These are phyloP conservation scores for Meganola albula DNA, from an alignment of 2,888 invertebrate genomes.

Conservation along the genomic window DNA sequence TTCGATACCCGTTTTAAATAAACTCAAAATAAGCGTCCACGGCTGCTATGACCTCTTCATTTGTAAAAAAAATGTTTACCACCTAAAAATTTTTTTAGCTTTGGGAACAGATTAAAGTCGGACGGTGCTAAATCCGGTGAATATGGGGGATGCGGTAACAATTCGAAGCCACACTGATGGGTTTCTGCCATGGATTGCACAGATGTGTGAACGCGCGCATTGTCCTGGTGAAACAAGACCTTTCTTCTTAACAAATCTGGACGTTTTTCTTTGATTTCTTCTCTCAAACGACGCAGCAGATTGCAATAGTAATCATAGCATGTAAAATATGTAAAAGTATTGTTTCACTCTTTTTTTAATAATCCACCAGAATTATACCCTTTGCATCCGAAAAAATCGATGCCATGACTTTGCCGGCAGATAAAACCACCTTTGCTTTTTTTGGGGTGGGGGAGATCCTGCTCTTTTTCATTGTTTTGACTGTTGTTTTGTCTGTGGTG, in stretches of 20 bases:
- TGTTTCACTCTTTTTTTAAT: no score
- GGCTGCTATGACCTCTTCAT: background rate
- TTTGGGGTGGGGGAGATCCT: conserved; percentile 1
- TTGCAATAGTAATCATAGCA: conserved; percentile 11
- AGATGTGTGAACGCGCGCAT: background rate
- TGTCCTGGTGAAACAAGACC: background rate
- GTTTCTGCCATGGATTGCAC: background rate
- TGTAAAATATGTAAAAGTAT: no score
- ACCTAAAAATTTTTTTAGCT: background rate
- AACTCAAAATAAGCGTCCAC: background rate
- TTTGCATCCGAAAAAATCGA: no score
- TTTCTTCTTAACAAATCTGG: background rate
- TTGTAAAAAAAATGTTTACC: background rate
- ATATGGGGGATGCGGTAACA: background rate
- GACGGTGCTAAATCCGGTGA: background rate
- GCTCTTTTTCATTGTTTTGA: conserved; percentile 10
- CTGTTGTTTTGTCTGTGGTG: conserved; percentile 32
- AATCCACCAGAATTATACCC: no score
- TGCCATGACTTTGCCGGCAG: no score
- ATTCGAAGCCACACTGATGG: background rate
- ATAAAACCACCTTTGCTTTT: background rate
- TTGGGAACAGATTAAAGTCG: background rate
- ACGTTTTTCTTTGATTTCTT: background rate
- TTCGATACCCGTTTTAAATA: no score
- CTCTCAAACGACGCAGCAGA: background rate